These are phyloP conservation scores for Trachymyrmex septentrionalis DNA, from an alignment of 1,140 invertebrate species.

Conservation along the genomic window DNA sequence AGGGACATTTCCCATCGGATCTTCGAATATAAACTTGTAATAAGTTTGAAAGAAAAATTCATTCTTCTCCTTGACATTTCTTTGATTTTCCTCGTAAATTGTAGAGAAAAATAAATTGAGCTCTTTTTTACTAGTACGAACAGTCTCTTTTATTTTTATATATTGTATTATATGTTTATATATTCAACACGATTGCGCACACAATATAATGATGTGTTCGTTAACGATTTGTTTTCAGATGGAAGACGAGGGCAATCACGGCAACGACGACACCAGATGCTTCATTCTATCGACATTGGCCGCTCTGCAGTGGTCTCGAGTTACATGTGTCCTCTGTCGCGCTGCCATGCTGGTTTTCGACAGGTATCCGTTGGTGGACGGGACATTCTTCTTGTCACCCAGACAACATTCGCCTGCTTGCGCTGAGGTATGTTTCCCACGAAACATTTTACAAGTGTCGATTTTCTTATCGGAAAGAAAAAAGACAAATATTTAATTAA, in stretches of 20 bases:
- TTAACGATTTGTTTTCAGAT: constrained; percentile 89
- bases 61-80: background rate
- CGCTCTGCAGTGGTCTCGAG: constrained; percentile 93
- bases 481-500: background rate
- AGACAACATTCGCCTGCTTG: constrained; percentile 94
- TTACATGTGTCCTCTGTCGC: constrained; percentile 96
- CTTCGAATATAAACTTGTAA: background rate
- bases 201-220: constrained; percentile 7
- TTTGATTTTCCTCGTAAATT: background rate
- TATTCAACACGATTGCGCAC: background rate
- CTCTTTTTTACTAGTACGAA: background rate
- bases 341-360: constrained; percentile 97
- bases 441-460: background rate
- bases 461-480: background rate
- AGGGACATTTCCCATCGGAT: constrained; percentile 8
- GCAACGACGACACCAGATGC: constrained; percentile 98
- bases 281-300: constrained; percentile 97
- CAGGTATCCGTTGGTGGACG: constrained; percentile 98
- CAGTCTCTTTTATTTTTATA: background rate
- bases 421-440: constrained; percentile 90
- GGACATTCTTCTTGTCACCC: constrained; percentile 98
- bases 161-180: background rate
- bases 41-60: background rate
- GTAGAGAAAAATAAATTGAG: background rate
- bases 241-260: constrained; percentile 98